Conservation (phyloP, 2,113 vertebrate genomes). For the Amblyopsis rosae region DNA sequence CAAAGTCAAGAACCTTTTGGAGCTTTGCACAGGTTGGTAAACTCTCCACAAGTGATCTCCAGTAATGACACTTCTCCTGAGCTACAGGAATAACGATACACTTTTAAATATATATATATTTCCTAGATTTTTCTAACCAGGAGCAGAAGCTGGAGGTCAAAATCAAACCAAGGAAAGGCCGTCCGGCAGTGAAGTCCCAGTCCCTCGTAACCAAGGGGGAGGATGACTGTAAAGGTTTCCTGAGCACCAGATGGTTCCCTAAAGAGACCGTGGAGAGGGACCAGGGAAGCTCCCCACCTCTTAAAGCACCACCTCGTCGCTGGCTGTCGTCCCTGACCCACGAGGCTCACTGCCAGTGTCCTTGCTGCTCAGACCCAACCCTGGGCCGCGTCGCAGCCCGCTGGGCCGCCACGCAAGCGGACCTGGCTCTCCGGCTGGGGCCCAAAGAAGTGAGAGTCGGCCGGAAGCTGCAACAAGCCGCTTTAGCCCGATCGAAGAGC, state of each 20-base stretch:
- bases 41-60: background rate
- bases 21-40: constrained; percentile 80
- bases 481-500: constrained; percentile 67
- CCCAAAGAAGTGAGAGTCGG: constrained; percentile 42
- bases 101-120: background rate
- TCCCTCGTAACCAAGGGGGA: constrained; percentile 18
- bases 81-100: background rate
- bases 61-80: background rate
- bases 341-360: constrained; percentile 69
- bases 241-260: constrained; percentile 66
- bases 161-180: constrained; percentile 81
- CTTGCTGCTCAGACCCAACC: constrained; percentile 79
- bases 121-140: constrained; percentile 49
- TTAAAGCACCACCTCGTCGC: constrained; percentile 62
- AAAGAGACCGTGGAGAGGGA: constrained; percentile 59
- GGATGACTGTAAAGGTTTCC: constrained; percentile 67
- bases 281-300: constrained; percentile 70
- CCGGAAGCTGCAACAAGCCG: constrained; percentile 60
- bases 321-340: constrained; percentile 78
- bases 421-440: constrained; percentile 50
- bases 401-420: constrained; percentile 79
- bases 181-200: constrained; percentile 32
- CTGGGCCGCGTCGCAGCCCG: constrained; percentile 77
- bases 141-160: constrained; percentile 51
- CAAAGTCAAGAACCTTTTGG: constrained; percentile 83